Conservation (phyloP, 2,888 invertebrate genomes). For the Agrochola litura region DNA sequence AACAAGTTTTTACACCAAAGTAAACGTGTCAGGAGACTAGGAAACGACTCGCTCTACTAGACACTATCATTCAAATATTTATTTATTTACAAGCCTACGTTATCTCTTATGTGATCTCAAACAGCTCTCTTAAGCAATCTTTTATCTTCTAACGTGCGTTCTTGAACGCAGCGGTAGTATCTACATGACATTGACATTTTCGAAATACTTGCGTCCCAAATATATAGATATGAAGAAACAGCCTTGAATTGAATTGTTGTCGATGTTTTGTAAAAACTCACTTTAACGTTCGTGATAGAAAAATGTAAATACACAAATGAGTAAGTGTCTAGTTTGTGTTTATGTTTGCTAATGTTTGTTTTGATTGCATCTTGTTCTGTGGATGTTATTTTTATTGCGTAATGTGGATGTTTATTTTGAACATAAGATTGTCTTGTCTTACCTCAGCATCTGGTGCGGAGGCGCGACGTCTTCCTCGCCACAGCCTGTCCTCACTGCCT, state of each 20-base stretch:
- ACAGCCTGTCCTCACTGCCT: conserved; percentile 91
- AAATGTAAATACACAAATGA: conserved; percentile 26
- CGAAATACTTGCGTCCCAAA: conserved; percentile 62
- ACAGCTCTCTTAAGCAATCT: conserved; percentile 24
- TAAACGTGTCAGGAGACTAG: background rate
- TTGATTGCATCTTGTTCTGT: conserved; percentile 31
- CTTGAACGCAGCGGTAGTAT: conserved; percentile 42
- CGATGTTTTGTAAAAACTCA: conserved; percentile 25
- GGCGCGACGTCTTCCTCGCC: conserved; percentile 87
- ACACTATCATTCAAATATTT: conserved; percentile 59
- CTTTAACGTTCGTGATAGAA: conserved; percentile 19
- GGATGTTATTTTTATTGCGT: conserved; percentile 30
- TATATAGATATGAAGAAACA: conserved; percentile 48
- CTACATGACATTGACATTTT: conserved; percentile 72
- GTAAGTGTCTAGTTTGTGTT: conserved; percentile 22
- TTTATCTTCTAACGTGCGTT: conserved; percentile 43
- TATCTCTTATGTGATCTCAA: conserved; percentile 48
- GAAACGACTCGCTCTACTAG: conserved; percentile 22
- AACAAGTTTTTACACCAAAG: conserved; percentile 11
- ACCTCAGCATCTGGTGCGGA: conserved; percentile 89
- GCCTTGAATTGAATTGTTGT: conserved; percentile 61
- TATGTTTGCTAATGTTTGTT: conserved; percentile 27
- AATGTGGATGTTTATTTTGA: conserved; percentile 3
- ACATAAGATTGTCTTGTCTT: conserved; percentile 57
- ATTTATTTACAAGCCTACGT: conserved; percentile 64